Evolutionary conservation across 2,113 vertebrate genomes (phyloP).

Genomic region (Oplegnathus fasciatus): DNA sequence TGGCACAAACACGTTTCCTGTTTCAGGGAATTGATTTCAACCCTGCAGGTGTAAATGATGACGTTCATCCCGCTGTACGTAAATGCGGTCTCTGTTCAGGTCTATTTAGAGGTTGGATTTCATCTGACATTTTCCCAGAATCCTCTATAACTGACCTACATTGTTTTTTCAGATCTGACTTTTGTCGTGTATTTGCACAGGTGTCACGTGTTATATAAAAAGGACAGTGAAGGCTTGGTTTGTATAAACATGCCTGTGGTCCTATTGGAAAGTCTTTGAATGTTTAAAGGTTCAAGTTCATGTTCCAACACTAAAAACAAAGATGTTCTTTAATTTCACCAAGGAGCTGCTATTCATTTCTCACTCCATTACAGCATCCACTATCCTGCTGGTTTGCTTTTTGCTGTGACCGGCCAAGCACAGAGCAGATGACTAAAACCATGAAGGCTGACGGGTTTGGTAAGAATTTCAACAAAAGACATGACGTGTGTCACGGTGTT

Average conservation of each 20-base stretch:
- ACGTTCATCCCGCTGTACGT: neutral
- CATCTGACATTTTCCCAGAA: conserved; percentile 22
- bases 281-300: conserved; percentile 10
- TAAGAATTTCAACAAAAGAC: conserved; percentile 34
- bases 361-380: conserved; percentile 20
- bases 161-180: neutral
- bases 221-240: neutral
- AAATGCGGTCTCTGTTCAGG: neutral
- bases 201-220: neutral
- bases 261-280: neutral
- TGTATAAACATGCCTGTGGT: too few species aligned
- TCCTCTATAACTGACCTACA: conserved; percentile 2
- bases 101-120: conserved; percentile 15
- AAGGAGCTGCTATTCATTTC: neutral
- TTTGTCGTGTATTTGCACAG: neutral
- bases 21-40: conserved; percentile 33
- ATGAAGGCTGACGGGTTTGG: conserved; percentile 11
- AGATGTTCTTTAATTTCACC: conserved; percentile 1
- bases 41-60: conserved; percentile 24
- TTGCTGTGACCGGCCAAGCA: conserved; percentile 11
- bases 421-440: conserved; percentile 31
- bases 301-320: neutral
- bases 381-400: conserved; percentile 46
- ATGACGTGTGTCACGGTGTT: neutral
- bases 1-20: neutral